A percentile compares a stretch with the other conserved stretches of the same genome.
phyloP scores from a whole-genome alignment of 2,797 vertebrate genomes.

The Anniella stebbinsi region DNA sequence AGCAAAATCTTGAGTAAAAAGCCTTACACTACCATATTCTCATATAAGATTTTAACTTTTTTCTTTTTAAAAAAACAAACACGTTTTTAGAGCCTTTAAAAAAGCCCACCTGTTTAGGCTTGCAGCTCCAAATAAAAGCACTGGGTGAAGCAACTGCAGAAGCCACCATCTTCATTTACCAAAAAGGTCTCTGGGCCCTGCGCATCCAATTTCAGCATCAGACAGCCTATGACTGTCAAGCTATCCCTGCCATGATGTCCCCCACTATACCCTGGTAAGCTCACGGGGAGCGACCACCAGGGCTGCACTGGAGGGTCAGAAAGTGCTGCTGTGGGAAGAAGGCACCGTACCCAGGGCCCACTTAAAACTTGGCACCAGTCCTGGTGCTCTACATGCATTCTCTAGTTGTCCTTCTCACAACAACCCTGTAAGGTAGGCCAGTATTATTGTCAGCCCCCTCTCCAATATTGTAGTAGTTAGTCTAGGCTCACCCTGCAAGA shows the following conservation, averaged over 20 bases:
- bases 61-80: too few relatives aligned
- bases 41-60: too few relatives aligned
- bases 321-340: background rate
- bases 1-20: too few relatives aligned
- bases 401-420: background rate
- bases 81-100: too few relatives aligned
- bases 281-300: too few relatives aligned
- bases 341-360: background rate
- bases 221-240: background rate
- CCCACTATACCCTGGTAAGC: background rate
- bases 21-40: too few relatives aligned
- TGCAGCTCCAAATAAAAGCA: too few relatives aligned
- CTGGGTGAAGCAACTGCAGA: background rate
- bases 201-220: too few relatives aligned
- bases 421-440: background rate
- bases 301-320: background rate
- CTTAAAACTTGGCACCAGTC: background rate
- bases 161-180: background rate
- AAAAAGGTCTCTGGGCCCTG: background rate
- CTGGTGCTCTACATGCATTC: background rate
- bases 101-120: too few relatives aligned
- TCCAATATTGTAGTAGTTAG: too few relatives aligned
- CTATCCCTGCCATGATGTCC: too few relatives aligned
- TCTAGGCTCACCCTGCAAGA: too few relatives aligned
- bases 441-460: background rate